A percentile compares a stretch with the other conserved stretches of the same genome.
Conservation (phyloP, 2,888 invertebrate genomes). For the Lochmaea capreae region DNA sequence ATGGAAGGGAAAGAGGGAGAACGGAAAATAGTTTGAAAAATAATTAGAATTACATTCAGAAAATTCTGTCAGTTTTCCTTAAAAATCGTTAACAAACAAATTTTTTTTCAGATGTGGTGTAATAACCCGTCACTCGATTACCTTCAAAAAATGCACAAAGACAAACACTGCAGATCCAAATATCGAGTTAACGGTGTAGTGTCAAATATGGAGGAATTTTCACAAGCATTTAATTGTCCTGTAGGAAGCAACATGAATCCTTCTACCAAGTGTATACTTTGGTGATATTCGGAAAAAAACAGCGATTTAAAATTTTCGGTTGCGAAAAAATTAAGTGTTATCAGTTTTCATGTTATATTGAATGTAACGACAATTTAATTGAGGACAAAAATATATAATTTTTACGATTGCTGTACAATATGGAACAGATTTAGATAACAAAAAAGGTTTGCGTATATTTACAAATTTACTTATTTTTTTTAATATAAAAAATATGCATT, state of each 20-base stretch:
- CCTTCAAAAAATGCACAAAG: conserved; percentile 47
- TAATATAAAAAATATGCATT: neutral
- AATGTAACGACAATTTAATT: too few relatives aligned
- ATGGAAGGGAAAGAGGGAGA: too few relatives aligned
- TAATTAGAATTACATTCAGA: too few relatives aligned
- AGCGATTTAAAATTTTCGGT: too few relatives aligned
- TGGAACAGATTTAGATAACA: neutral
- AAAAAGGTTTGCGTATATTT: neutral
- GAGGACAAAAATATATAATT: too few relatives aligned
- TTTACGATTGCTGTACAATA: neutral
- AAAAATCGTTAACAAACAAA: too few relatives aligned
- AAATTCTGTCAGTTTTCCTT: neutral
- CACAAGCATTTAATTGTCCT: conserved; percentile 61
- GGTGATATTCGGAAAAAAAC: conserved; percentile 50
- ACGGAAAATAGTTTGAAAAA: too few relatives aligned
- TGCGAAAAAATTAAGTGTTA: too few relatives aligned
- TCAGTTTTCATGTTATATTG: too few relatives aligned
- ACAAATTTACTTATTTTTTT: neutral
- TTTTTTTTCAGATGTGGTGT: conserved; percentile 61
- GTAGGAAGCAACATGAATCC: conserved; percentile 62
- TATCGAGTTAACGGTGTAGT: conserved; percentile 62
- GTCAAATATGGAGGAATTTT: conserved; percentile 63
- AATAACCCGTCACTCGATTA: conserved; percentile 56
- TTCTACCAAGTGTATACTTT: conserved; percentile 59
- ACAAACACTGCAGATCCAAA: conserved; percentile 50